These are phyloP conservation scores for Eciton burchellii DNA, from an alignment of 1,140 invertebrate genomes.

Conservation along the genomic window DNA sequence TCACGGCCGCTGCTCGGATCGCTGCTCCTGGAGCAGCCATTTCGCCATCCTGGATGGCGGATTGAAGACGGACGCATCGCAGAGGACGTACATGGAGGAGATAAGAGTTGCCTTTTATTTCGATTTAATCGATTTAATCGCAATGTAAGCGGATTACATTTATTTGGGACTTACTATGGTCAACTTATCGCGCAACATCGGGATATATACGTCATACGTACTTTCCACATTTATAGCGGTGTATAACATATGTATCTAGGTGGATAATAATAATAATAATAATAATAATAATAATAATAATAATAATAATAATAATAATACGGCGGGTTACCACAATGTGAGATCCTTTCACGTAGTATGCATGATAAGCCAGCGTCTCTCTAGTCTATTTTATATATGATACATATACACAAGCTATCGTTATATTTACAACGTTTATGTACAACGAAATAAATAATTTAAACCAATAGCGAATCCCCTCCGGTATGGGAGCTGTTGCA, in stretches of 20 bases:
- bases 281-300: no score
- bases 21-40: no score
- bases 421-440: conserved; percentile 80
- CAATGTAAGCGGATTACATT: conserved; percentile 70
- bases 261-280: conserved; percentile 34
- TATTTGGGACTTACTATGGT: conserved; percentile 66
- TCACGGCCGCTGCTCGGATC: no score
- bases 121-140: conserved; percentile 66
- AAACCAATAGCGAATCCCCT: conserved; percentile 47
- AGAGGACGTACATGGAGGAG: conserved; percentile 28
- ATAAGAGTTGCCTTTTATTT: conserved; percentile 61
- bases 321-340: no score
- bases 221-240: conserved; percentile 43
- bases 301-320: no score
- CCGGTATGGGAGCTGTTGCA: background rate
- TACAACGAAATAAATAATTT: conserved; percentile 81
- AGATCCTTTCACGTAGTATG: conserved; percentile 70
- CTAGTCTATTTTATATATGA: conserved; percentile 65
- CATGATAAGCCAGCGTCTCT: conserved; percentile 40
- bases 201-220: conserved; percentile 57
- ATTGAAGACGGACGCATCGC: background rate
- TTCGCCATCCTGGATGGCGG: no score
- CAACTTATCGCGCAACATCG: conserved; percentile 60
- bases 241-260: conserved; percentile 53
- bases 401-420: conserved; percentile 74